Evolutionary conservation across 2,797 vertebrate genomes (phyloP).

Genomic region (Poeciliopsis infans): DNA sequence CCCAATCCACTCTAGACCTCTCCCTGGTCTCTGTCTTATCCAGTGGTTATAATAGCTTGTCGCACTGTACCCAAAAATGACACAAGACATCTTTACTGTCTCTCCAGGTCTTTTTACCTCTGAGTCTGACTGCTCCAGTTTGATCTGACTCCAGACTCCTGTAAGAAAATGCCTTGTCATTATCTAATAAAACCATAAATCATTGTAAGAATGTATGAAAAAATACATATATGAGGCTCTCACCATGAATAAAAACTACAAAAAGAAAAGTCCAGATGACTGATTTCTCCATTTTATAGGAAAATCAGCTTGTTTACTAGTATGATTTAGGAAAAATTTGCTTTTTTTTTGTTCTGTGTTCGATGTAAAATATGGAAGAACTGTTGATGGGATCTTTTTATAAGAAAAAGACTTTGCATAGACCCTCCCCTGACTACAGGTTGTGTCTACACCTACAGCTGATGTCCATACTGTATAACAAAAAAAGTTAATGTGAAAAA

Average conservation of each 20-base stretch:
- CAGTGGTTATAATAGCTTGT: too few species aligned
- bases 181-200: too few species aligned
- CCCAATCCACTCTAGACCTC: not conserved
- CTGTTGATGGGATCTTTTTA: not conserved
- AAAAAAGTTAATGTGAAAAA: too few species aligned
- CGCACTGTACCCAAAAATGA: too few species aligned
- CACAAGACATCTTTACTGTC: slow-evolving; percentile 5
- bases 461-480: too few species aligned
- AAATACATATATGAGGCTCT: not conserved
- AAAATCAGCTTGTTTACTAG: not conserved
- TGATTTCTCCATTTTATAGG: not conserved
- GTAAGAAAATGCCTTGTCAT: too few species aligned
- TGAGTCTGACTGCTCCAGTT: slow-evolving; percentile 26
- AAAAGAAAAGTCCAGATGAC: not conserved
- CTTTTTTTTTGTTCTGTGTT: too few species aligned
- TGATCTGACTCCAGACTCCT: slow-evolving; percentile 10
- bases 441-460: too few species aligned
- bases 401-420: not conserved
- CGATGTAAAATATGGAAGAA: too few species aligned
- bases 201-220: too few species aligned
- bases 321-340: not conserved
- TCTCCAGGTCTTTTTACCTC: not conserved
- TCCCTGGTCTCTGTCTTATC: slow-evolving; percentile 4
- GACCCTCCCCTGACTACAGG: not conserved
- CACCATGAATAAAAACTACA: not conserved